Conservation (phyloP, 2,113 vertebrate species). For the Paralichthys olivaceus region DNA sequence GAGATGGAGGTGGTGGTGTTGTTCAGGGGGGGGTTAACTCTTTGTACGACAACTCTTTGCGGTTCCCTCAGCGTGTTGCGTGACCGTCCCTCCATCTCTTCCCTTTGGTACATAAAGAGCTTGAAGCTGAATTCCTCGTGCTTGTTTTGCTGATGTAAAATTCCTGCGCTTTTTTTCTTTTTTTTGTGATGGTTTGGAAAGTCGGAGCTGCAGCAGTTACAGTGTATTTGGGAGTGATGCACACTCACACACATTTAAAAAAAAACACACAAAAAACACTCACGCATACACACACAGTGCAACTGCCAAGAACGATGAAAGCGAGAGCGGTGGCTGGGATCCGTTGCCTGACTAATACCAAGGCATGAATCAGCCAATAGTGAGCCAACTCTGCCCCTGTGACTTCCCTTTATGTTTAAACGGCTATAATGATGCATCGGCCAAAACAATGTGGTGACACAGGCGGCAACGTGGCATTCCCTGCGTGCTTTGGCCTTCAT, state of each 20-base stretch:
- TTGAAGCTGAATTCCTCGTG: neutral
- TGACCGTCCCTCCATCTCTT: neutral
- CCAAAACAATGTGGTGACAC: slow-evolving; percentile 57
- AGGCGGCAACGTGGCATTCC: slow-evolving; percentile 39
- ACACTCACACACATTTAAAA: slow-evolving; percentile 14
- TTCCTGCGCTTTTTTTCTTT: slow-evolving; percentile 18
- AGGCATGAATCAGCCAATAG: slow-evolving; percentile 72
- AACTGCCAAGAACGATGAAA: slow-evolving; percentile 62
- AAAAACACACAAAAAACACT: slow-evolving; percentile 9
- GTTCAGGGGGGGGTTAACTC: slow-evolving; percentile 83
- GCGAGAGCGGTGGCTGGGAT: slow-evolving; percentile 62
- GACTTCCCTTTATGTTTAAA: slow-evolving; percentile 65
- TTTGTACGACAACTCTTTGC: slow-evolving; percentile 77
- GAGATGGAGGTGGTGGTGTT: slow-evolving; percentile 39
- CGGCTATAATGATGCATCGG: slow-evolving; percentile 45
- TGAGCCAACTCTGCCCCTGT: slow-evolving; percentile 61
- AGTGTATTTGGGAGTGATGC: slow-evolving; percentile 42
- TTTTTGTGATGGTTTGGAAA: slow-evolving; percentile 21
- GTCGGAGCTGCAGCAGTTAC: slow-evolving; percentile 43
- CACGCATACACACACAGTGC: slow-evolving; percentile 29
- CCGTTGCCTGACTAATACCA: slow-evolving; percentile 69
- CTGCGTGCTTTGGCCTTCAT: slow-evolving; percentile 23
- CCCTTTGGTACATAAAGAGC: neutral
- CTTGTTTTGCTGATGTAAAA: slow-evolving; percentile 7
- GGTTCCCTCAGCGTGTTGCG: slow-evolving; percentile 8